A percentile compares a stretch with the other conserved stretches of the same genome.
These are phyloP conservation scores for Gandaritis pyraliata DNA, from an alignment of 2,888 invertebrate genomes.

Conservation along the genomic window DNA sequence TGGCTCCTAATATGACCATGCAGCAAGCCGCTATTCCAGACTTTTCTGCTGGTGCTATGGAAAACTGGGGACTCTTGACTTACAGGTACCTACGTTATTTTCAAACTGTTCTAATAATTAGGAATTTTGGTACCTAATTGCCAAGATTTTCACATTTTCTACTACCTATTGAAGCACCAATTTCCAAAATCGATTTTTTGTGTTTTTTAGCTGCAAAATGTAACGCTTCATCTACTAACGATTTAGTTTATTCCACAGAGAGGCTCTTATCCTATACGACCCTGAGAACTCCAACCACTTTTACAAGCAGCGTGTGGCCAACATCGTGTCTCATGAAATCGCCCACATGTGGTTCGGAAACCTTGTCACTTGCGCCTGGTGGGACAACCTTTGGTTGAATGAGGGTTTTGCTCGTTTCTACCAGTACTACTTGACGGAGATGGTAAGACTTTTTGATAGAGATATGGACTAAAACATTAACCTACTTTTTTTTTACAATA, in stretches of 20 bases:
- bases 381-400: slow-evolving; percentile 89
- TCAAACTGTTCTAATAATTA: too few species aligned
- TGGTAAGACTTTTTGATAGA: slow-evolving; percentile 57
- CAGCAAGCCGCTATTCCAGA: slow-evolving; percentile 92
- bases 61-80: slow-evolving; percentile 93
- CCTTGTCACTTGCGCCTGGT: slow-evolving; percentile 89
- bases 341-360: slow-evolving; percentile 94
- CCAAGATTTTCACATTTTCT: too few species aligned
- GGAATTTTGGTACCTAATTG: too few species aligned
- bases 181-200: too few species aligned
- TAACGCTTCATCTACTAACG: background rate
- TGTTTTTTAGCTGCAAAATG: too few species aligned
- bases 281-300: slow-evolving; percentile 75
- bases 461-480: too few species aligned
- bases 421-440: slow-evolving; percentile 86
- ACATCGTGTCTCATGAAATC: slow-evolving; percentile 90
- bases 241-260: slow-evolving; percentile 67
- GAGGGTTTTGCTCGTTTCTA: slow-evolving; percentile 89
- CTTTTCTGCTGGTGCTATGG: slow-evolving; percentile 92
- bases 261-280: slow-evolving; percentile 84
- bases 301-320: slow-evolving; percentile 86
- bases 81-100: slow-evolving; percentile 85
- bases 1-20: slow-evolving; percentile 77
- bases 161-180: too few species aligned
- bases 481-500: too few species aligned